A percentile compares a stretch with the other conserved stretches of the same genome.
These are phyloP conservation scores for Nasonia longicornis DNA, from an alignment of 1,140 invertebrate genomes.

Conservation along the genomic window DNA sequence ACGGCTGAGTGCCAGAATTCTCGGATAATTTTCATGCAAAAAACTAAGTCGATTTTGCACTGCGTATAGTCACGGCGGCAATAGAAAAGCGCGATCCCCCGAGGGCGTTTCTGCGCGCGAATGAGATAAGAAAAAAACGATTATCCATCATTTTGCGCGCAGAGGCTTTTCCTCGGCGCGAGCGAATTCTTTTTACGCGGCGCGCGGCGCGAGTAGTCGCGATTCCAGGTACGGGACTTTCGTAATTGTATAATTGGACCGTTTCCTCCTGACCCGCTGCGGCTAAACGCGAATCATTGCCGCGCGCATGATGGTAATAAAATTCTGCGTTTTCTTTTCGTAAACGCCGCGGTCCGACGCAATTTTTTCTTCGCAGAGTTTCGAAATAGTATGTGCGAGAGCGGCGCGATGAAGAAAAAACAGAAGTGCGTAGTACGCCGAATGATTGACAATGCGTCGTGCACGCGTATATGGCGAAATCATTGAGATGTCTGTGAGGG, in stretches of 20 bases:
- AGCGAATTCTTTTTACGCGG: not conserved
- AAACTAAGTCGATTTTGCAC: too few species aligned
- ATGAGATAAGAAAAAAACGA: conserved; percentile 4
- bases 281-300: conserved; percentile 15
- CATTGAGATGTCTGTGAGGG: too few species aligned
- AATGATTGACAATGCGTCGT: too few species aligned
- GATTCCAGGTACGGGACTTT: conserved; percentile 19
- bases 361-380: not conserved
- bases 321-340: conserved; percentile 6
- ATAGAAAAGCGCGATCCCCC: not conserved
- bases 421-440: too few species aligned
- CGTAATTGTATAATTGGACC: conserved; percentile 38
- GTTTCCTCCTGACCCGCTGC: not conserved
- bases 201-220: not conserved
- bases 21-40: too few species aligned
- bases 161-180: conserved; percentile 3
- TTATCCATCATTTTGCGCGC: conserved; percentile 27
- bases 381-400: not conserved
- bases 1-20: too few species aligned
- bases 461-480: too few species aligned
- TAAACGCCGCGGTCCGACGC: not conserved
- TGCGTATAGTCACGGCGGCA: too few species aligned
- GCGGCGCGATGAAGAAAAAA: too few species aligned
- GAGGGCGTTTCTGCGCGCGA: not conserved
- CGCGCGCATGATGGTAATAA: not conserved